Evolutionary conservation across 2,797 vertebrate genomes (phyloP), one percentile per base, ranked within the genome.

Genomic region (Euthynnus affinis): DNA sequence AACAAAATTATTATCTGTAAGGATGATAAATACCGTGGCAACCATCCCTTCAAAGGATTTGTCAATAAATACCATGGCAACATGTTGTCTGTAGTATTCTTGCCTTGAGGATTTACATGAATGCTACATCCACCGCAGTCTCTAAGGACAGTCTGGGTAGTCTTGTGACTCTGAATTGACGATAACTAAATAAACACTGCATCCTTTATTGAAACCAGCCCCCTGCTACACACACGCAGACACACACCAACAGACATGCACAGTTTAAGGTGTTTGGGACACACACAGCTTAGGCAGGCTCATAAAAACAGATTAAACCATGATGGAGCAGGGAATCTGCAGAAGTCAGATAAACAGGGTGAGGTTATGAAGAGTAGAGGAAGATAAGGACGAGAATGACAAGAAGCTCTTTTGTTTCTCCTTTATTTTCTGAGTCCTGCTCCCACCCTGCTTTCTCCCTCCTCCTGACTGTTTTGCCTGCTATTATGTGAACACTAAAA

Each of bases 251-350:
- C 23, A 37, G 58, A 65, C 13, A 52, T 44, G 51, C 44, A 56
- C 62, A 53, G 7, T 58, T 12, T 46, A 20, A 68, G 29, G 65
- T 79, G 74, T 49, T 55, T 34, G 37, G 62, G 59, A 61, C 62
- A 57, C 70, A 40, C 51, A 53, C 4, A 25, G 65, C 44, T 75
- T 48, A 73, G 40, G 25, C 42, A 76, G 72, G 59, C 78, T 88
- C 86, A 87, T 87, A 76, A 80, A 88, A 84, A 74, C 80, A 80
- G 51, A 86, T 88, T 87, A 87, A 76, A 86, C 32, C 34, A 66
- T 81, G 85, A 91, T 89, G 83, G 64, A 89, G 86, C 65, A 63
- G 78, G 27, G 59, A 76, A 75, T 81, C 40, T 66, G 72, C 83
- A 78, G 63, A 52, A 84, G 69, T 87, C 86, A 80, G 67, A 91